Evolutionary conservation across 2,888 invertebrate genomes (phyloP).

Genomic region (Acronicta alni): DNA sequence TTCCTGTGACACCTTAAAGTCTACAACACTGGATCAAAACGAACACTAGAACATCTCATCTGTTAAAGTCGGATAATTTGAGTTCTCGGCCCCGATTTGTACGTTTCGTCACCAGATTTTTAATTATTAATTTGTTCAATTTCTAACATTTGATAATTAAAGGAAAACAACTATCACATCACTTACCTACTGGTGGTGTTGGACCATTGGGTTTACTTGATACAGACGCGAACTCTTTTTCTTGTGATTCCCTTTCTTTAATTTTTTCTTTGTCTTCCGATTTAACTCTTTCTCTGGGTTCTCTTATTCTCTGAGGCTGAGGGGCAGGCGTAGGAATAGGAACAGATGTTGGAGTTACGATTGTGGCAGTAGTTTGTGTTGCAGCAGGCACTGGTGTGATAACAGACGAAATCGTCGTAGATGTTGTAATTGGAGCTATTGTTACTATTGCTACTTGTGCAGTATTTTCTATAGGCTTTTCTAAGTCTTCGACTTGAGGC

Average conservation of each 20-base stretch:
- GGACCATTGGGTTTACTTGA: constrained; percentile 71
- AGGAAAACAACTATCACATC: background rate
- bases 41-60: too few species aligned
- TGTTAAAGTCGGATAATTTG: too few species aligned
- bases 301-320: constrained; percentile 75
- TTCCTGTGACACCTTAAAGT: too few species aligned
- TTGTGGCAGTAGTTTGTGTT: constrained; percentile 27
- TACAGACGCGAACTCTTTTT: constrained; percentile 54
- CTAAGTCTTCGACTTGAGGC: constrained; percentile 74
- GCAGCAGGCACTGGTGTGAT: constrained; percentile 47
- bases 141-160: background rate
- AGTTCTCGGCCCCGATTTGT: too few species aligned
- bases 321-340: constrained; percentile 55
- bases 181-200: constrained; percentile 69
- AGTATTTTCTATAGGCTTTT: constrained; percentile 62
- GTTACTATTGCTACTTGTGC: constrained; percentile 40
- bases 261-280: constrained; percentile 71
- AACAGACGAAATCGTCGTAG: constrained; percentile 39
- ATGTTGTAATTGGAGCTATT: constrained; percentile 45
- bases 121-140: too few species aligned
- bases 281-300: constrained; percentile 70
- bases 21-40: too few species aligned
- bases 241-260: constrained; percentile 59
- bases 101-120: too few species aligned
- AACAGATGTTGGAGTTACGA: constrained; percentile 35